phyloP scores from a whole-genome alignment of 1,140 invertebrate species.

The Bombus affinis region DNA sequence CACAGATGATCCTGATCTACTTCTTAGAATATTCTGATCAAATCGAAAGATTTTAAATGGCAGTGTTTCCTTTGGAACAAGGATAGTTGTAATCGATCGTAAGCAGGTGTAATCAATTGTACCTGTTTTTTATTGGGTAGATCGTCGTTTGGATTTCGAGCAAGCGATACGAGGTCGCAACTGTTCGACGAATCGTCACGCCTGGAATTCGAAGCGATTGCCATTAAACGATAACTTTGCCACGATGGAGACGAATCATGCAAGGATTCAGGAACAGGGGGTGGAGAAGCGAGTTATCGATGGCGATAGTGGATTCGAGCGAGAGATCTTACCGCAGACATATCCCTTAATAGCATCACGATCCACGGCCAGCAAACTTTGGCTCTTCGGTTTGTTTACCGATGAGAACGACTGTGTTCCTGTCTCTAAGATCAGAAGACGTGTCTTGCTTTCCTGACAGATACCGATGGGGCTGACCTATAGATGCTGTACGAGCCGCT shows the following conservation, averaged over 20 bases:
- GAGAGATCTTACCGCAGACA: constrained; percentile 27
- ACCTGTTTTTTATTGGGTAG: background rate
- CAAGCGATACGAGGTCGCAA: background rate
- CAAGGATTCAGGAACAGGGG: too few relatives aligned
- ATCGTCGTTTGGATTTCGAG: background rate
- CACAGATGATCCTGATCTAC: too few relatives aligned
- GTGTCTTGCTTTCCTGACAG: constrained; percentile 38
- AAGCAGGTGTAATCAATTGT: background rate
- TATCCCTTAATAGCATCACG: constrained; percentile 45
- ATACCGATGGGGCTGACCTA: constrained; percentile 21
- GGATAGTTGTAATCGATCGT: background rate
- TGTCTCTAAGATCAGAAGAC: constrained; percentile 14
- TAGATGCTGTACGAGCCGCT: background rate
- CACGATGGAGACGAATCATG: background rate
- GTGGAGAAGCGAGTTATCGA: background rate
- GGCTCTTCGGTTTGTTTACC: constrained; percentile 40
- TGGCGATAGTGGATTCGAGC: constrained; percentile 1
- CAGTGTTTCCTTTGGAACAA: too few relatives aligned
- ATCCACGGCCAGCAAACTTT: constrained; percentile 40
- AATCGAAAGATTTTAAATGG: background rate
- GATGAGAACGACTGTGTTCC: constrained; percentile 37
- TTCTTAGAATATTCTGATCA: background rate
- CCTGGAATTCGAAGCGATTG: background rate
- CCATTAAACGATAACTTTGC: constrained; percentile 25
- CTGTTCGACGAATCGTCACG: background rate